phyloP scores from a whole-genome alignment of 2,113 vertebrate genomes.

The Scomber colias region DNA sequence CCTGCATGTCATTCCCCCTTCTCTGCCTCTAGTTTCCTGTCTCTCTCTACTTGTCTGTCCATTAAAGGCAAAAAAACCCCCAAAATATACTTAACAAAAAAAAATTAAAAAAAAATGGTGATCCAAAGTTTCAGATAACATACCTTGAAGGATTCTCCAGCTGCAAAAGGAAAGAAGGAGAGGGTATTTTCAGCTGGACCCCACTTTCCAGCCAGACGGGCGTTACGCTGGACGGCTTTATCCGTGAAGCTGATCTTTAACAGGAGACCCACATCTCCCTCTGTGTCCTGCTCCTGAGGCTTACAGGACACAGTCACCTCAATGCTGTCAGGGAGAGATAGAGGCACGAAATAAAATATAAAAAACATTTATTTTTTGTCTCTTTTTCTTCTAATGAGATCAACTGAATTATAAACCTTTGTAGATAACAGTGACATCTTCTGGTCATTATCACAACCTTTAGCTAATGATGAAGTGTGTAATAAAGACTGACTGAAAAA shows the following conservation, averaged over 20 bases:
- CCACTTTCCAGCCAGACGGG: constrained; percentile 89
- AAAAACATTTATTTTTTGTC: neutral
- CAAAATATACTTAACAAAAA: no score
- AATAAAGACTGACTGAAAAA: neutral
- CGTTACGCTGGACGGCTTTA: constrained; percentile 88
- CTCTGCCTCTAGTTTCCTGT: no score
- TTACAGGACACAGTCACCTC: constrained; percentile 87
- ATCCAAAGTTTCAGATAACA: neutral
- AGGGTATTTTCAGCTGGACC: constrained; percentile 88
- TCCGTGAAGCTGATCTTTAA: constrained; percentile 89
- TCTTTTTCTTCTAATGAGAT: neutral
- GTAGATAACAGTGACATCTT: constrained; percentile 51
- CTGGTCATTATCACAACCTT: constrained; percentile 41
- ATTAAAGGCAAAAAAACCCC: no score
- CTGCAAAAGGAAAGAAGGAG: constrained; percentile 91
- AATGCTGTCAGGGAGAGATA: constrained; percentile 79
- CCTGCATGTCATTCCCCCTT: no score
- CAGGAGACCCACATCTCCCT: constrained; percentile 88
- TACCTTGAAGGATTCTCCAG: constrained; percentile 92
- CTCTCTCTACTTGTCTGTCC: no score
- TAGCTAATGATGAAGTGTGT: neutral
- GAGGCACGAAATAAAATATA: neutral
- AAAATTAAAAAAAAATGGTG: no score
- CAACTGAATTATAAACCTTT: neutral
- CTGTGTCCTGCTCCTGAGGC: constrained; percentile 81